A percentile compares a stretch with the other conserved stretches of the same genome.
These are phyloP conservation scores for Chaenocephalus aceratus DNA, from an alignment of 2,113 vertebrate genomes.

Conservation along the genomic window DNA sequence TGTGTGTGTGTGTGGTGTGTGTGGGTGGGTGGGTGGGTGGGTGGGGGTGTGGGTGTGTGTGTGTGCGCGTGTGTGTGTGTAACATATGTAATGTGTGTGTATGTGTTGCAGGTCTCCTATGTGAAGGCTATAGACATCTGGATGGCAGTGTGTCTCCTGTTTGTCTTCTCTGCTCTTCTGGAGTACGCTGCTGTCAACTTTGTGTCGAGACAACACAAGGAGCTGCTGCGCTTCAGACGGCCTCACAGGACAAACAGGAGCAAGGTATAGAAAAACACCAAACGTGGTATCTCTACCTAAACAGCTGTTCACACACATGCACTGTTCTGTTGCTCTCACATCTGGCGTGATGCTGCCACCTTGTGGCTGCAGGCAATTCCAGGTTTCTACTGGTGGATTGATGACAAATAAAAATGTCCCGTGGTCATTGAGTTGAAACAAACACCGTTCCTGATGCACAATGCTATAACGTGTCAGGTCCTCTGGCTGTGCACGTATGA, in stretches of 20 bases:
- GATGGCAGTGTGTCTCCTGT: slow-evolving; percentile 98
- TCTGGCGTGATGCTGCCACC: slow-evolving; percentile 27
- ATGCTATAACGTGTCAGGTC: neutral
- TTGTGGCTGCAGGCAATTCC: slow-evolving; percentile 26
- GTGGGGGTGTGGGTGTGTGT: neutral
- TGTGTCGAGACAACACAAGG: slow-evolving; percentile 97
- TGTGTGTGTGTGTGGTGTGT: neutral
- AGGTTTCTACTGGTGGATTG: neutral
- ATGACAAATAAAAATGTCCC: neutral
- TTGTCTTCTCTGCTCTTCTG: slow-evolving; percentile 96
- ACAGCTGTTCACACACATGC: neutral
- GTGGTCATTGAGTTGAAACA: too few relatives aligned
- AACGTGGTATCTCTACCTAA: neutral
- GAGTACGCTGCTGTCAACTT: slow-evolving; percentile 99
- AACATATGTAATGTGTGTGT: neutral
- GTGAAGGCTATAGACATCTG: slow-evolving; percentile 99
- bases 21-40: neutral
- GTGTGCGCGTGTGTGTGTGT: neutral
- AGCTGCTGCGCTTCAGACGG: slow-evolving; percentile 90
- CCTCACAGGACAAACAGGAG: slow-evolving; percentile 86
- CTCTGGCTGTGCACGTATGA: slow-evolving; percentile 29
- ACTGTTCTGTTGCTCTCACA: neutral
- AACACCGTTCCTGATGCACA: neutral
- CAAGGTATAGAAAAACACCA: slow-evolving; percentile 84
- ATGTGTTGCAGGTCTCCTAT: slow-evolving; percentile 90